Conservation (phyloP, 1,140 invertebrate genomes). For the Danaus melanippus region DNA sequence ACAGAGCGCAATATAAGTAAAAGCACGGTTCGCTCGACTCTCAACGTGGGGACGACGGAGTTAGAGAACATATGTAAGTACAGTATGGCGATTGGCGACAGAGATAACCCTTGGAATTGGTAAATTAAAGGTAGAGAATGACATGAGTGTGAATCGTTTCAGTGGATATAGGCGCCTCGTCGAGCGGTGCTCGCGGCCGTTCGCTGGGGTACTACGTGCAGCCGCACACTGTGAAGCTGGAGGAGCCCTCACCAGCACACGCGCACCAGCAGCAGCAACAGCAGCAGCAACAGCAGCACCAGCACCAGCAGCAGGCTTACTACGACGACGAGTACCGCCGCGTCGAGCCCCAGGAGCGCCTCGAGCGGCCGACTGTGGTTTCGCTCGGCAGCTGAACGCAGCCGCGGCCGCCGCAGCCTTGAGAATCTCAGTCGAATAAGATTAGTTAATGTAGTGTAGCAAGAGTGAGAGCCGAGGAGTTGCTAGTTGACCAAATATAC, state of each 20-base stretch:
- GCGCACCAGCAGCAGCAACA: constrained; percentile 23
- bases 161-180: constrained; percentile 7
- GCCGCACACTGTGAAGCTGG: constrained; percentile 37
- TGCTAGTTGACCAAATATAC: constrained; percentile 43
- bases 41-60: constrained; percentile 26
- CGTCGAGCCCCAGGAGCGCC: constrained; percentile 33
- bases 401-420: constrained; percentile 14
- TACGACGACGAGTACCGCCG: constrained; percentile 37
- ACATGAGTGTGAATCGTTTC: background rate
- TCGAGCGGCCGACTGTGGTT: constrained; percentile 53
- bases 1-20: constrained; percentile 43
- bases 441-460: constrained; percentile 26
- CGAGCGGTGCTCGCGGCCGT: constrained; percentile 22
- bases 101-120: too few species aligned
- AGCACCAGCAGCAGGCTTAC: constrained; percentile 27
- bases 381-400: constrained; percentile 56
- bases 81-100: too few species aligned
- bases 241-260: constrained; percentile 48
- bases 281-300: constrained; percentile 11
- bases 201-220: constrained; percentile 38
- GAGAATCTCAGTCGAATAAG: constrained; percentile 54
- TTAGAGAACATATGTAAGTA: constrained; percentile 47
- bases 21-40: constrained; percentile 21
- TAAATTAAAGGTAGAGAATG: too few species aligned
- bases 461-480: constrained; percentile 20